These are phyloP conservation scores for Erebia ligea DNA, from an alignment of 2,888 invertebrate genomes.

Conservation along the genomic window DNA sequence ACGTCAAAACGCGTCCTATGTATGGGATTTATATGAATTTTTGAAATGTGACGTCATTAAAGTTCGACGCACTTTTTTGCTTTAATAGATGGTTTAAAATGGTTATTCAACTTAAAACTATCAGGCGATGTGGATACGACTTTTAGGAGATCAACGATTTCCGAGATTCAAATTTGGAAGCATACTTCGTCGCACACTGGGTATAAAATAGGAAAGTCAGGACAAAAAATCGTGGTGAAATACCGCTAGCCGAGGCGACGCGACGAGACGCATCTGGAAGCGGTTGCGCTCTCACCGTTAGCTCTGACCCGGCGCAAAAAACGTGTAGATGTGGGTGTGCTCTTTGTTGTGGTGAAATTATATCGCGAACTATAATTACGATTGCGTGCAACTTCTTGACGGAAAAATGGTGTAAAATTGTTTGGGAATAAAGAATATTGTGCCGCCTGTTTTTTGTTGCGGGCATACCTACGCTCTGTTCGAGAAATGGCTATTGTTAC, in stretches of 20 bases:
- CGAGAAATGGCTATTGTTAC: constrained; percentile 15
- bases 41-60: too few relatives aligned
- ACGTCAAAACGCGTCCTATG: too few relatives aligned
- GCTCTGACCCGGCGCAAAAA: constrained; percentile 59
- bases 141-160: too few relatives aligned
- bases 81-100: too few relatives aligned
- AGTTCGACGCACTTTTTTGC: too few relatives aligned
- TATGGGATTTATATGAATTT: too few relatives aligned
- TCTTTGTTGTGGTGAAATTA: constrained; percentile 62
- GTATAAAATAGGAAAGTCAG: constrained; percentile 48
- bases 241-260: constrained; percentile 67
- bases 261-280: constrained; percentile 68
- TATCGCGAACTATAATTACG: constrained; percentile 60
- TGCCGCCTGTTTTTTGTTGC: constrained; percentile 26
- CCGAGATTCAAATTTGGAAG: constrained; percentile 18
- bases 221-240: constrained; percentile 64
- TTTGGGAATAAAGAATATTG: constrained; percentile 34
- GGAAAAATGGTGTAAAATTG: constrained; percentile 57
- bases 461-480: constrained; percentile 2
- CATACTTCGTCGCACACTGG: constrained; percentile 48
- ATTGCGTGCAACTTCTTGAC: constrained; percentile 55
- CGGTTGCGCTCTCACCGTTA: constrained; percentile 76
- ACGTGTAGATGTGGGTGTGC: constrained; percentile 64
- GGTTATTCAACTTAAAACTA: too few relatives aligned
- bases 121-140: too few relatives aligned